Conservation (phyloP, 2,888 invertebrate genomes). For the Hoplodrina ambigua region DNA sequence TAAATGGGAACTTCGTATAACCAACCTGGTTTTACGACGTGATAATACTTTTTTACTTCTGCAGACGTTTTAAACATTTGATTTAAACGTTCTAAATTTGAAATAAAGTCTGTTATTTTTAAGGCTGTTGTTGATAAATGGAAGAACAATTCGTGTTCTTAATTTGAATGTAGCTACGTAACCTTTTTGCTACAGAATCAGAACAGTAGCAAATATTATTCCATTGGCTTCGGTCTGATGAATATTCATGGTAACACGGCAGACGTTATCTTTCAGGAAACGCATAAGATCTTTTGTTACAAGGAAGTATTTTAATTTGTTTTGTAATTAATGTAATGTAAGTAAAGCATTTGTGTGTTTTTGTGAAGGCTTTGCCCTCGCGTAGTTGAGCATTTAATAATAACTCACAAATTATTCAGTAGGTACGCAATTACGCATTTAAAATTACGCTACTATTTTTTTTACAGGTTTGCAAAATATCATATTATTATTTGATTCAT, state of each 20-base stretch:
- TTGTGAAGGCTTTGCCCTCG: conserved; percentile 43
- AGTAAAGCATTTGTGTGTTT: conserved; percentile 34
- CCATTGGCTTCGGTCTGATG: conserved; percentile 48
- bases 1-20: conserved; percentile 44
- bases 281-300: conserved; percentile 59
- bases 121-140: conserved; percentile 6
- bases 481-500: too few species aligned
- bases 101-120: background rate
- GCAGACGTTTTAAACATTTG: background rate
- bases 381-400: conserved; percentile 5
- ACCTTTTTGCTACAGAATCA: conserved; percentile 32
- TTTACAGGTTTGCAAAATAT: background rate
- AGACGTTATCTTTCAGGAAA: conserved; percentile 62
- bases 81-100: background rate
- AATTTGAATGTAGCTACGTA: conserved; percentile 10
- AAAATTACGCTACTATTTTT: background rate
- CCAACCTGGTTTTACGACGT: conserved; percentile 8
- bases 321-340: conserved; percentile 56
- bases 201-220: conserved; percentile 24
- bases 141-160: background rate
- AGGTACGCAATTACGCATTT: too few species aligned
- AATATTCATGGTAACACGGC: conserved; percentile 64
- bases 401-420: background rate
- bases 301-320: conserved; percentile 56
- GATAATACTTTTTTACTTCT: conserved; percentile 10